phyloP scores from a whole-genome alignment of 2,797 vertebrate genomes.

The Naso thynnoides region DNA sequence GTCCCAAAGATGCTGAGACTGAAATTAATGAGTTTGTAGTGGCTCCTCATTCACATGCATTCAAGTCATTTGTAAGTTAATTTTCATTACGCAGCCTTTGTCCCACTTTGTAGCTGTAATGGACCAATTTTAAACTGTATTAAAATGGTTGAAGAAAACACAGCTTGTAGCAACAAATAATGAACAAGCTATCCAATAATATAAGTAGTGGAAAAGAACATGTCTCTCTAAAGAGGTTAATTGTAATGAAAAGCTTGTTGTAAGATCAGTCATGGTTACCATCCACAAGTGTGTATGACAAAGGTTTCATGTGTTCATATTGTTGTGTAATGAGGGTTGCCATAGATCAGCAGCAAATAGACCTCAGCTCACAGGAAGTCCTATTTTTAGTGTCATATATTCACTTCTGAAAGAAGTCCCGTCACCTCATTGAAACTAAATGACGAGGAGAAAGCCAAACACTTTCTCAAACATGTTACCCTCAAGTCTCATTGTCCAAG shows the following conservation, averaged over 20 bases:
- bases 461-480: background rate
- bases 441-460: background rate
- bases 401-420: background rate
- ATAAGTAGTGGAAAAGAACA: conserved; percentile 9
- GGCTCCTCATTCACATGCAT: conserved; percentile 30
- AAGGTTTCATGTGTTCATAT: background rate
- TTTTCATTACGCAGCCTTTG: conserved; percentile 45
- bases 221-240: background rate
- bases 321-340: background rate
- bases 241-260: background rate
- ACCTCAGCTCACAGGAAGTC: background rate
- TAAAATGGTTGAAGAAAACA: conserved; percentile 21
- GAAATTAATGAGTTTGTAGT: conserved; percentile 39
- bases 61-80: conserved; percentile 27
- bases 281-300: background rate
- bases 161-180: background rate
- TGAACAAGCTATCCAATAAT: background rate
- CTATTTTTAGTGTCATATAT: background rate
- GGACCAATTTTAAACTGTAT: conserved; percentile 32
- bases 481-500: too few species aligned
- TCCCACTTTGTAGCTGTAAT: conserved; percentile 31
- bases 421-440: background rate
- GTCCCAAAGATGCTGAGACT: conserved; percentile 32
- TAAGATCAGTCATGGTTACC: background rate
- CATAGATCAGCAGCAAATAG: background rate